Base-by-base conservation (phyloP, 2,888 invertebrate genomes). In the Philopedon plagiatum region DNA sequence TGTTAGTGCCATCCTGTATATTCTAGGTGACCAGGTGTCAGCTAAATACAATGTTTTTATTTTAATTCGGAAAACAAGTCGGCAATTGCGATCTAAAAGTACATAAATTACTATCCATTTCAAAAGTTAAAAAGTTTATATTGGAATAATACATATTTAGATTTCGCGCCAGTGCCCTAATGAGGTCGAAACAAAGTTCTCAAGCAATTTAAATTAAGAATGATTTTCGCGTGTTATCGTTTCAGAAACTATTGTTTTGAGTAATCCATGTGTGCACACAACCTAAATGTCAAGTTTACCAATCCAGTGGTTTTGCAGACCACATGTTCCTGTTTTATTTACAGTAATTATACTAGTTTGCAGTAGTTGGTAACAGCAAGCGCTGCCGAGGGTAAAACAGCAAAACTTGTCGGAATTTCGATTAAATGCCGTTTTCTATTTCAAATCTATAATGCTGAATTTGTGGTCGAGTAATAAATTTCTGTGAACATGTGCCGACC, bases 311-410 rank as follows among this genome's bases (percentile, higher is more conserved):
- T 54, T 61, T 61, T 62, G 62, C 21, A 29, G 8, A 62, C 68
- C 62, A 56, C 68, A 54, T 54, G 56, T 62, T 62, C 56, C 54
- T 56, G 23, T 69, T 61, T 69, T 69, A 69, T 62, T 62, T 62
- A 69, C 41, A 54, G 62, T 61, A 69, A 54, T 67, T 67, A 69
- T 56, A 39, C 44, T 37, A 32, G 68, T 44, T 44, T 62, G 62
- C 32, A 62, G 61, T 54, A 29, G 62, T 62, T 46, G 37, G 29
- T 67, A 34, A 58, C 49, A 69, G 62, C 21, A 68, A 54, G 41
- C 62, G 49, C 32, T 69, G 62, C 62, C 41, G 29, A 44, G 49
- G 39, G 23, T 46, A 15, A 51, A 60, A 67, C 49, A 29, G 46
- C 34, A 18, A 37, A 67, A 46, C n/a, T 37, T 60, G 44, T 58